Percentiles rank a stretch among this genome's conserved stretches.
These are phyloP conservation scores for Dilophus febrilis DNA, from an alignment of 2,888 invertebrate species.

Conservation along the genomic window DNA sequence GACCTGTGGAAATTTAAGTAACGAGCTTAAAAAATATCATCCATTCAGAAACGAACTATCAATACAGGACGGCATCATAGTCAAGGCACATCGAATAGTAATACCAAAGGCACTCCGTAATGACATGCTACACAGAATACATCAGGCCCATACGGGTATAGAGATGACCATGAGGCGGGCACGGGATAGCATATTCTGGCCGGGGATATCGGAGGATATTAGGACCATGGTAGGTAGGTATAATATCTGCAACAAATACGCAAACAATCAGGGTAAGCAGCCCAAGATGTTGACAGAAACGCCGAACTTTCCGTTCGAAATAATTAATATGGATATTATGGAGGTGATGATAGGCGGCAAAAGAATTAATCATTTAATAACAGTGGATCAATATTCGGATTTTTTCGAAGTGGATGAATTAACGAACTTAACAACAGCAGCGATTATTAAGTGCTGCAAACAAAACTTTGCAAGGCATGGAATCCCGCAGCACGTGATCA, in stretches of 20 bases:
- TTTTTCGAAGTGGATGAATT: not conserved
- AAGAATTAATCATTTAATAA: too few relatives aligned
- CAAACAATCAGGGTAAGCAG: too few relatives aligned
- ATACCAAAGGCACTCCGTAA: not conserved
- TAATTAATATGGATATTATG: too few relatives aligned
- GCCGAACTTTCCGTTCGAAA: too few relatives aligned
- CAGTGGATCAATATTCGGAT: too few relatives aligned
- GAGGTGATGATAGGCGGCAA: too few relatives aligned
- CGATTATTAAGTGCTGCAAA: not conserved
- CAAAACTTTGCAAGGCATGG: not conserved
- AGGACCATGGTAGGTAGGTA: not conserved
- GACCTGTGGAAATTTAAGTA: not conserved
- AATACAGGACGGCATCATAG: not conserved
- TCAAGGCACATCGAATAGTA: not conserved
- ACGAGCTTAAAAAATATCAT: not conserved
- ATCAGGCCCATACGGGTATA: not conserved
- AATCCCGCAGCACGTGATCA: not conserved
- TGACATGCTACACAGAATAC: not conserved
- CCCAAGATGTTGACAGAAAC: too few relatives aligned
- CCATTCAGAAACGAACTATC: not conserved
- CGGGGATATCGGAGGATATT: slow-evolving; percentile 8
- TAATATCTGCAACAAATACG: too few relatives aligned
- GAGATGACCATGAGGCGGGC: slow-evolving; percentile 9
- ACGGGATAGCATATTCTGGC: slow-evolving; percentile 11
- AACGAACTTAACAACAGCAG: not conserved